A percentile compares a stretch with the other conserved stretches of the same genome.
phyloP scores from a whole-genome alignment of 2,113 vertebrate genomes.

The Eretmochelys imbricata region DNA sequence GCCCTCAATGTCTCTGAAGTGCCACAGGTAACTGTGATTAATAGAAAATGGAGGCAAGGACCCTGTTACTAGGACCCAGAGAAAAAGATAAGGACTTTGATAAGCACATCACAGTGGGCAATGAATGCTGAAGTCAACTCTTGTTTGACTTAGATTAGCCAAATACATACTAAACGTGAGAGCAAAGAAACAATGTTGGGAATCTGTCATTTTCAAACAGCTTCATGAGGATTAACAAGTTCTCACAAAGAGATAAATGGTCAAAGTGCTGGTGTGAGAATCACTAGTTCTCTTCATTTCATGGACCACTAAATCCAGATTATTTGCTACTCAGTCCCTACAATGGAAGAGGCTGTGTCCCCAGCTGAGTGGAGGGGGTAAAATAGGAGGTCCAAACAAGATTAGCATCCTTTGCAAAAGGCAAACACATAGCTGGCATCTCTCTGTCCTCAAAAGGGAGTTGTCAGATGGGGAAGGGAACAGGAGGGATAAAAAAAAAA shows the following conservation, averaged over 20 bases:
- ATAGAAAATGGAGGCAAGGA: not conserved
- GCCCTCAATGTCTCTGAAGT: not conserved
- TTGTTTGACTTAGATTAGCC: not conserved
- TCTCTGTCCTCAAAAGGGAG: not conserved
- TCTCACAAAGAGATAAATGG: not conserved
- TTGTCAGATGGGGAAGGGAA: not conserved
- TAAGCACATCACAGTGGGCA: not conserved
- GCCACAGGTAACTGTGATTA: not conserved
- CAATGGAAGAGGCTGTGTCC: not conserved
- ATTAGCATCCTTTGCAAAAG: not conserved
- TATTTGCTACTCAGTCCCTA: too few relatives aligned
- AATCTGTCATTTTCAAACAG: not conserved
- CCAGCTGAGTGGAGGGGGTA: not conserved
- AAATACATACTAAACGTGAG: not conserved
- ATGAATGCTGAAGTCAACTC: not conserved
- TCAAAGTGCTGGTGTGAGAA: too few relatives aligned
- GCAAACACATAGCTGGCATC: not conserved
- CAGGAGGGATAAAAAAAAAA: not conserved
- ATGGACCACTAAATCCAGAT: not conserved
- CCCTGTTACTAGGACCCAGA: not conserved
- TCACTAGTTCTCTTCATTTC: not conserved
- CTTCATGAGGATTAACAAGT: not conserved
- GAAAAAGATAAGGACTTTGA: not conserved
- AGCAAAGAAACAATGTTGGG: not conserved
- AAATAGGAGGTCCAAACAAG: not conserved